These are phyloP conservation scores for Tupaia tana DNA, from an alignment of 2,113 vertebrate genomes.

Conservation along the genomic window DNA sequence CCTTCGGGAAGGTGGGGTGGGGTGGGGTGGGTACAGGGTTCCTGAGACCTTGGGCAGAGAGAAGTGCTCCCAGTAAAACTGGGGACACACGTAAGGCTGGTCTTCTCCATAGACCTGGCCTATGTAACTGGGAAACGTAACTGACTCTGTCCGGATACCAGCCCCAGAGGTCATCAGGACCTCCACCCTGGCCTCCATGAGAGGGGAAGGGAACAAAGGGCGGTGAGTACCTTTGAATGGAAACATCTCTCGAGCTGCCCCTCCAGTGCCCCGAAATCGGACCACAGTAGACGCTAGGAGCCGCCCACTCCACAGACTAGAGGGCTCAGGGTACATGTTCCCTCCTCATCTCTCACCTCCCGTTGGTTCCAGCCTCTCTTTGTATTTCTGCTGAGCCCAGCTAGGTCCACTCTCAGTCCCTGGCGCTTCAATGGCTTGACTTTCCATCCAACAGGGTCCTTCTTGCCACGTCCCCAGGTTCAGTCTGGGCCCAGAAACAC, in stretches of 20 bases:
- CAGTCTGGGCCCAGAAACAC: background rate
- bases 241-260: slow-evolving; percentile 45
- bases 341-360: background rate
- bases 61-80: background rate
- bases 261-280: background rate
- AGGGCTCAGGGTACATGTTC: background rate
- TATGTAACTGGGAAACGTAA: background rate
- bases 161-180: background rate
- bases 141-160: background rate
- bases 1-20: background rate
- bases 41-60: background rate
- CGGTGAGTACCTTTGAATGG: background rate
- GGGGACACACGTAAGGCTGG: background rate
- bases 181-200: background rate
- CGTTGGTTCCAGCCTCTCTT: background rate
- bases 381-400: background rate
- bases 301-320: background rate
- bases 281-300: background rate
- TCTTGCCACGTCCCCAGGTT: background rate
- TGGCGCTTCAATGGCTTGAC: background rate
- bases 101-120: background rate
- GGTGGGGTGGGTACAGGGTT: background rate
- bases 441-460: background rate
- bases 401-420: background rate
- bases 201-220: background rate